Percentiles rank a stretch among this genome's conserved stretches.
phyloP scores from a whole-genome alignment of 2,113 vertebrate species.

The Strix uralensis region DNA sequence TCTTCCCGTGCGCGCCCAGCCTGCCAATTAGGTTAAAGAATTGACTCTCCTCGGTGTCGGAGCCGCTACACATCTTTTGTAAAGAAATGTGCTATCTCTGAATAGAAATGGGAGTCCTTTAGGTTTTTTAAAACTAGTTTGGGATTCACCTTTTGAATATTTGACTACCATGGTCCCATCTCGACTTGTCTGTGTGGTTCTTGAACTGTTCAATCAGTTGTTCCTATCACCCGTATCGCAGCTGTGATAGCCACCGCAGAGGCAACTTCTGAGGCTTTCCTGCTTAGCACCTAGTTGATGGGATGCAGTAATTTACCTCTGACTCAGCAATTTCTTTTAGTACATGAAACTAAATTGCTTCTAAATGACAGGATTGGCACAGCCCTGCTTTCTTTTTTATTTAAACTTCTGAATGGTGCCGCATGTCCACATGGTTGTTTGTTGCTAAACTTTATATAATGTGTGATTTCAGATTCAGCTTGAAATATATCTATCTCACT shows the following conservation, averaged over 20 bases:
- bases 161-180: background rate
- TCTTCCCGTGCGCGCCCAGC: background rate
- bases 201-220: background rate
- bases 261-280: conserved; percentile 44
- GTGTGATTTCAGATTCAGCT: conserved; percentile 81
- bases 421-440: conserved; percentile 83
- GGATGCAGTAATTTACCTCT: conserved; percentile 61
- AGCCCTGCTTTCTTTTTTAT: conserved; percentile 77
- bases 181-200: background rate
- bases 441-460: conserved; percentile 85
- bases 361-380: conserved; percentile 77
- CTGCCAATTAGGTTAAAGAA: background rate
- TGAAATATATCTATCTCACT: conserved; percentile 84
- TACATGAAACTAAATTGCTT: conserved; percentile 69
- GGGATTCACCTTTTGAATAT: background rate
- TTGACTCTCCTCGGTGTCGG: background rate
- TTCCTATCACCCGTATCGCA: background rate
- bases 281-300: conserved; percentile 38
- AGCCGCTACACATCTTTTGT: background rate
- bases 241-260: conserved; percentile 24
- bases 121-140: background rate
- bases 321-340: conserved; percentile 61
- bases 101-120: background rate
- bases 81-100: background rate
- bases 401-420: conserved; percentile 79